Percentiles rank a stretch among this genome's conserved stretches.
Conservation (phyloP, 2,113 vertebrate genomes). For the Gnathonemus echidnorhynchus region DNA sequence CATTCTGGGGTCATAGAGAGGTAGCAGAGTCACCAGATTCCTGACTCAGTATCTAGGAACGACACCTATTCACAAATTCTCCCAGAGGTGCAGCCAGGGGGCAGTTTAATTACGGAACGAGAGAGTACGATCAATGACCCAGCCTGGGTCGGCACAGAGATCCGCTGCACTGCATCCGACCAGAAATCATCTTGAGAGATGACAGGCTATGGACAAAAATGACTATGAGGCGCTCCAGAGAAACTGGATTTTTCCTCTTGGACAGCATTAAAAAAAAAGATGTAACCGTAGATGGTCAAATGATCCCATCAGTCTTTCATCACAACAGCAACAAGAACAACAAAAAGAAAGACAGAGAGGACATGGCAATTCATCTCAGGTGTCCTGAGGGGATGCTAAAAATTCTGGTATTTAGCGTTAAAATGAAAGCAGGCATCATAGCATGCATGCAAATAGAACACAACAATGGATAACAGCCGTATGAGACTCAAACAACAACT, state of each 20-base stretch:
- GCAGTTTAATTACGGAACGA: not conserved
- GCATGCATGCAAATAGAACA: not conserved
- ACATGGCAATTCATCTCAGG: not conserved
- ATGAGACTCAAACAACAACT: not conserved
- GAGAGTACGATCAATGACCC: not conserved
- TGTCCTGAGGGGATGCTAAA: not conserved
- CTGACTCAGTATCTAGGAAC: not conserved
- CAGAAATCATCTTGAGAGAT: not conserved
- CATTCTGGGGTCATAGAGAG: not conserved
- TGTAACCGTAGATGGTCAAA: not conserved
- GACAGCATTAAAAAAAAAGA: not conserved
- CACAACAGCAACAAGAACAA: not conserved
- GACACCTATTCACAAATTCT: not conserved
- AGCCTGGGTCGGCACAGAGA: not conserved
- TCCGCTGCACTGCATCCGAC: not conserved
- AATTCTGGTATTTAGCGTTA: not conserved
- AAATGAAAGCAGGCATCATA: not conserved
- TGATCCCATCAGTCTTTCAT: not conserved
- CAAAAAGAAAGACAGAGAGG: not conserved
- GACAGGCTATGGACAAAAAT: not conserved
- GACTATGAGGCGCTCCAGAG: not conserved
- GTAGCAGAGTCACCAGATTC: not conserved
- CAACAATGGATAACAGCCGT: not conserved
- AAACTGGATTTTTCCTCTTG: not conserved
- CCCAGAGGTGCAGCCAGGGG: not conserved